Evolutionary conservation across 2,797 vertebrate species (phyloP).

Genomic region (Cichlasoma orientale): DNA sequence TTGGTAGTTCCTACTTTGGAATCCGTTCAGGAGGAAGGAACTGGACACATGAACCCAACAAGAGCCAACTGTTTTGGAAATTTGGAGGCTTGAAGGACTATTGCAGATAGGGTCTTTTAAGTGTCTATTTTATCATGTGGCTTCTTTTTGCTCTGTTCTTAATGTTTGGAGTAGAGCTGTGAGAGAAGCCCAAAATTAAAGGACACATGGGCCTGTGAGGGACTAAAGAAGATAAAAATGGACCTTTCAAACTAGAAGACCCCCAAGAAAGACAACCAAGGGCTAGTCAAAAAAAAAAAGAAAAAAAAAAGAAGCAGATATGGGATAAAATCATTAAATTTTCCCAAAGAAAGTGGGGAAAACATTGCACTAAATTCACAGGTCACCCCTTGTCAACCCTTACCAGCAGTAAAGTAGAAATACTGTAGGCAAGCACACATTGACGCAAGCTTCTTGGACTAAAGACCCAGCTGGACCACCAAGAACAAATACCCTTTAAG

Average conservation of each 20-base stretch:
- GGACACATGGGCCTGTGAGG: slow-evolving; percentile 33
- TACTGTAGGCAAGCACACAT: slow-evolving; percentile 71
- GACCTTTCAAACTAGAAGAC: slow-evolving; percentile 54
- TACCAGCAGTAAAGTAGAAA: slow-evolving; percentile 72
- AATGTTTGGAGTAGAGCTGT: slow-evolving; percentile 23
- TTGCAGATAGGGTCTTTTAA: slow-evolving; percentile 44
- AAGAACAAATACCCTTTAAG: slow-evolving; percentile 75
- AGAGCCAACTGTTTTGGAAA: slow-evolving; percentile 41
- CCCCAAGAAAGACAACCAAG: slow-evolving; percentile 66
- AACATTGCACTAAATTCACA: slow-evolving; percentile 77
- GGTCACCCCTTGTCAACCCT: slow-evolving; percentile 57
- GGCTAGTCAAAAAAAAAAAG: slow-evolving; percentile 63
- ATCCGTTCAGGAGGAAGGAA: slow-evolving; percentile 43
- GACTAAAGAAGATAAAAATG: slow-evolving; percentile 24
- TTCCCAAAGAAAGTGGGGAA: slow-evolving; percentile 64
- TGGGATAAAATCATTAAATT: slow-evolving; percentile 52
- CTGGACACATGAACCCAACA: slow-evolving; percentile 33
- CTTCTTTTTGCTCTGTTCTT: slow-evolving; percentile 46
- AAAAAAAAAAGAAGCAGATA: slow-evolving; percentile 19
- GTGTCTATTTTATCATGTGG: slow-evolving; percentile 50
- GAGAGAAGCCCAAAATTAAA: slow-evolving; percentile 24
- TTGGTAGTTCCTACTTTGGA: slow-evolving; percentile 51
- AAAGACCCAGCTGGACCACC: slow-evolving; percentile 65
- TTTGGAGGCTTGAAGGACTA: slow-evolving; percentile 33
- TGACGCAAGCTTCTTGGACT: slow-evolving; percentile 65